Evolutionary conservation across 2,888 invertebrate genomes (phyloP).

Genomic region (Lumbricus terrestris): DNA sequence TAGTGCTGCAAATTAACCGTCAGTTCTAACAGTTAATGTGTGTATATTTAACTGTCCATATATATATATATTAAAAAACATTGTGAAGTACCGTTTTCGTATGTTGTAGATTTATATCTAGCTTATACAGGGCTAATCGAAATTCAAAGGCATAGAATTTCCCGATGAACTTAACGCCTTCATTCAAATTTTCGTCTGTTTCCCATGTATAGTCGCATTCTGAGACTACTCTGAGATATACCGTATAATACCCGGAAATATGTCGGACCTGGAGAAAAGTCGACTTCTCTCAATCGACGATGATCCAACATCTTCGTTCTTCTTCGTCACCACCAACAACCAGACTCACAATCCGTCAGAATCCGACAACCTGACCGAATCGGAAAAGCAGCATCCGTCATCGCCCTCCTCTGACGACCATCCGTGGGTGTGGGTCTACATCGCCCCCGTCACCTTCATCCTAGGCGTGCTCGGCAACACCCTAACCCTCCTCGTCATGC

Average conservation of each 20-base stretch:
- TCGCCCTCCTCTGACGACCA: not conserved
- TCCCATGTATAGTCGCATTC: not conserved
- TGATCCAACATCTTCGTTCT: not conserved
- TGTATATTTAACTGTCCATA: not conserved
- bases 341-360: not conserved
- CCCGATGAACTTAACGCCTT: not conserved
- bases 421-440: constrained; percentile 38
- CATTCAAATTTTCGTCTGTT: not conserved
- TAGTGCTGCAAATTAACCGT: not conserved
- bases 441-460: constrained; percentile 38
- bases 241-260: not conserved
- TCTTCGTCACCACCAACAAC: not conserved
- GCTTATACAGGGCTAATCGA: too few relatives aligned
- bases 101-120: too few relatives aligned
- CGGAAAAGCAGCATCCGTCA: too few relatives aligned
- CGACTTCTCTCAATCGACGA: not conserved
- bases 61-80: not conserved
- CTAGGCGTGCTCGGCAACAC: constrained; percentile 40
- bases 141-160: not conserved
- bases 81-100: too few relatives aligned
- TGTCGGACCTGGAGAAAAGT: not conserved
- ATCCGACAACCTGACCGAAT: not conserved
- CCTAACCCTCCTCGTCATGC: constrained; percentile 38
- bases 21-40: not conserved
- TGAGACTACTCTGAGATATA: not conserved